Evolutionary conservation across 2,113 vertebrate species (phyloP).

Genomic region (Calyptommatus sinebrachiatus): DNA sequence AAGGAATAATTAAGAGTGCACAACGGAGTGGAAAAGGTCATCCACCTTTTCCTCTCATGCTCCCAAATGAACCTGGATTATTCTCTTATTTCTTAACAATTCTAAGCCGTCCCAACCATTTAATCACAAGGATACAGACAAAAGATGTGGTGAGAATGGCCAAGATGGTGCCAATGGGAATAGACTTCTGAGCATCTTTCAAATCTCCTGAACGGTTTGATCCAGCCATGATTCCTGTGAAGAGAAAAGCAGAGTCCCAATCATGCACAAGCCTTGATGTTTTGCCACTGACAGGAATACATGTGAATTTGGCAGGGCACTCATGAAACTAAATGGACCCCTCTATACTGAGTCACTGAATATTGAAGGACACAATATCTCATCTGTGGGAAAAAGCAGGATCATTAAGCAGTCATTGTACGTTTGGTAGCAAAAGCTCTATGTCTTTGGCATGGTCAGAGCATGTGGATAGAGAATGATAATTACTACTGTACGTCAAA

Average conservation of each 20-base stretch:
- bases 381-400: too few relatives aligned
- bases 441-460: background rate
- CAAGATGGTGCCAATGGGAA: slow-evolving; percentile 87
- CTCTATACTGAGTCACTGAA: background rate
- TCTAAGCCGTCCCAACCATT: background rate
- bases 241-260: background rate
- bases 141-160: slow-evolving; percentile 90
- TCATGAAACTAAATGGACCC: background rate
- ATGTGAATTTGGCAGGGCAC: background rate
- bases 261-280: background rate
- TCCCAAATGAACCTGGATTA: too few relatives aligned
- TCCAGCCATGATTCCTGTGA: slow-evolving; percentile 89
- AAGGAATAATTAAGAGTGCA: slow-evolving; percentile 56
- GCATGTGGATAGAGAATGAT: background rate
- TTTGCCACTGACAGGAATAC: too few relatives aligned
- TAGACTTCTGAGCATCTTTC: slow-evolving; percentile 91
- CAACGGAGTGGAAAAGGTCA: background rate
- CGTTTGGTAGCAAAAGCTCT: background rate
- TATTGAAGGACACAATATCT: too few relatives aligned
- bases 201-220: slow-evolving; percentile 90
- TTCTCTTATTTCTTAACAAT: rapidly evolving
- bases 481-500: background rate
- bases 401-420: too few relatives aligned
- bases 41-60: too few relatives aligned
- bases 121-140: slow-evolving; percentile 85